These are phyloP conservation scores for Spea hammondii DNA, from an alignment of 2,797 vertebrate species.

Conservation along the genomic window DNA sequence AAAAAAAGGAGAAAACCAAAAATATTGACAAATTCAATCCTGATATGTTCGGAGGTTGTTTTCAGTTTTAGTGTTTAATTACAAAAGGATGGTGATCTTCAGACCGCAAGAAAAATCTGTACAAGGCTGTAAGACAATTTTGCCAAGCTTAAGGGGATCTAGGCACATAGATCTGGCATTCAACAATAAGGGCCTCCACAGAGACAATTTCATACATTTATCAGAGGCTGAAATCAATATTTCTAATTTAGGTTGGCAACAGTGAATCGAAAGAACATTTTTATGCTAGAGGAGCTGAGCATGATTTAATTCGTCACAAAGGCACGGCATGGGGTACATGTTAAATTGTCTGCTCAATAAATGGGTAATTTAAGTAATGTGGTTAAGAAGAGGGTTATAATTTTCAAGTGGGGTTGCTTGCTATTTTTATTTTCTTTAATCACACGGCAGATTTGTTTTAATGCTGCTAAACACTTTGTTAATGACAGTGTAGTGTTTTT, in stretches of 20 bases:
- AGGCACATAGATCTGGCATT: not conserved
- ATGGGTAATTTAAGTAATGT: not conserved
- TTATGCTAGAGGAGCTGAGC: not conserved
- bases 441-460: too few relatives aligned
- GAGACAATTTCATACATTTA: slow-evolving; percentile 9
- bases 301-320: slow-evolving; percentile 1
- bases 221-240: slow-evolving; percentile 17
- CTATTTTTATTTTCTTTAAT: too few relatives aligned
- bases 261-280: slow-evolving; percentile 18
- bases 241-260: slow-evolving; percentile 24
- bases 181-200: not conserved
- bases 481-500: too few relatives aligned
- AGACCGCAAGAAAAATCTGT: not conserved
- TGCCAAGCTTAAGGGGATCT: not conserved
- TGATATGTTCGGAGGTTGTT: not conserved
- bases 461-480: too few relatives aligned
- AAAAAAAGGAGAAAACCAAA: too few relatives aligned
- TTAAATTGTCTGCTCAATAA: not conserved
- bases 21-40: not conserved
- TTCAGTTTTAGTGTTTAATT: not conserved
- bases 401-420: not conserved
- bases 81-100: not conserved
- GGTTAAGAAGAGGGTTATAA: not conserved
- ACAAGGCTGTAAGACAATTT: not conserved
- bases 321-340: slow-evolving; percentile 1